Evolutionary conservation across 2,797 vertebrate species (phyloP), one percentile per base, ranked within the genome.

Genomic region (Centroberyx gerrardi): DNA sequence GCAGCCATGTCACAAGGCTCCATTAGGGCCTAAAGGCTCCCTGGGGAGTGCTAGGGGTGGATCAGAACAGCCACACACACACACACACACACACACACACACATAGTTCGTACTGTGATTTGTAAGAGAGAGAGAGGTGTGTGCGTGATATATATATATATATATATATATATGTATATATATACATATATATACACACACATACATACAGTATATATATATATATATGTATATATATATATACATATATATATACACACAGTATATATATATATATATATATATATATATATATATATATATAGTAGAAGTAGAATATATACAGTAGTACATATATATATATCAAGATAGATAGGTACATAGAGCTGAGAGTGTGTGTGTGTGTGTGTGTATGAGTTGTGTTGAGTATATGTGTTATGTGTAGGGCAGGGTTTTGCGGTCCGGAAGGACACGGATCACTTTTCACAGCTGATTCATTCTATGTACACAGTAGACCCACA

Each of bases 381-480:
- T 58, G 53, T 44, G 62, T 58, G 53, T 44, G 28, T 46, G 46
- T 60, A 73, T 61, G 38, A 63, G 49, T 22, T 22, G 22, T 22
- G 22, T 22, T 60, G 60, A 5, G 2, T n/a, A 10, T 54, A 33
- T 62, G 62, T 66, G 76, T 77, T 72, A 62, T 84, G 66, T 68
- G 72, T 10, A 64, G 74, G 78, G 70, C 59, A 77, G 80, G 81
- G 75, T 83, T 88, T 80, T 85, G 74, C 33, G 31, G 79, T 87
- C 84, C 81, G 78, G 80, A 90, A 86, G 81, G 83, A 85, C 73
- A 44, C 29, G 78, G 83, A 87, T 85, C 80, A 73, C 74, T 86
- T 90, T 91, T 80, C 90, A 90, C 84, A 90, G 89, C 84, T 84
- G 88, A 90, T 88, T 87, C 85, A 62, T 67, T 89, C 72, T 84